phyloP scores from a whole-genome alignment of 1,140 invertebrate species.

The Ceratitis capitata region DNA sequence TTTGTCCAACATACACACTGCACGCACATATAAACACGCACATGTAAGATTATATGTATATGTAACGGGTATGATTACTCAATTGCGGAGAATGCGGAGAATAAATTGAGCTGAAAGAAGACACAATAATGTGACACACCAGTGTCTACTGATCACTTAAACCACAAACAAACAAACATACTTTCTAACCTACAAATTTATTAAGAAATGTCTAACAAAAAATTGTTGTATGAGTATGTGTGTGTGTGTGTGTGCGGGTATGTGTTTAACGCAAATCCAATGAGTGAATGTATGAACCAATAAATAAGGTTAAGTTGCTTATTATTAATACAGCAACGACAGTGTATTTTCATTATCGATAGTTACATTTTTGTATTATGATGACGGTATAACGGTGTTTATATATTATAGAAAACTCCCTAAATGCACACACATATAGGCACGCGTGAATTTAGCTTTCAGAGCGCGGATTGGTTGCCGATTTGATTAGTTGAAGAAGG shows the following conservation, averaged over 20 bases:
- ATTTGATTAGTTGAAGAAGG: background rate
- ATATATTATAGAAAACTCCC: background rate
- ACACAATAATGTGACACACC: background rate
- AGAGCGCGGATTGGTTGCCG: background rate
- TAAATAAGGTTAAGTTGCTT: background rate
- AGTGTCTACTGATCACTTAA: background rate
- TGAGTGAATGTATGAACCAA: background rate
- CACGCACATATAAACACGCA: background rate
- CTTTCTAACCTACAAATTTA: too few species aligned
- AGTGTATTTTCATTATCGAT: background rate
- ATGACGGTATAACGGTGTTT: constrained; percentile 2
- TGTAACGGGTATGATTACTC: background rate
- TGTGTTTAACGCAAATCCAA: background rate
- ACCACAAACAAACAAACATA: background rate
- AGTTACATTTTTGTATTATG: background rate
- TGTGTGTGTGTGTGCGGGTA: background rate
- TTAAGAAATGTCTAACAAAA: too few species aligned
- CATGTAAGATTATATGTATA: background rate
- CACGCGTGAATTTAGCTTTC: too few species aligned
- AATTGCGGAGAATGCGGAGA: background rate
- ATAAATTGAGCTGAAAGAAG: background rate
- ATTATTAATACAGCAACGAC: background rate
- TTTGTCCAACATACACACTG: too few species aligned
- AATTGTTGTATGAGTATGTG: background rate
- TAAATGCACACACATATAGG: too few species aligned